Evolutionary conservation across 2,888 invertebrate genomes (phyloP), one percentile per base, ranked within the genome.

Genomic region (Athripsodes cinereus): DNA sequence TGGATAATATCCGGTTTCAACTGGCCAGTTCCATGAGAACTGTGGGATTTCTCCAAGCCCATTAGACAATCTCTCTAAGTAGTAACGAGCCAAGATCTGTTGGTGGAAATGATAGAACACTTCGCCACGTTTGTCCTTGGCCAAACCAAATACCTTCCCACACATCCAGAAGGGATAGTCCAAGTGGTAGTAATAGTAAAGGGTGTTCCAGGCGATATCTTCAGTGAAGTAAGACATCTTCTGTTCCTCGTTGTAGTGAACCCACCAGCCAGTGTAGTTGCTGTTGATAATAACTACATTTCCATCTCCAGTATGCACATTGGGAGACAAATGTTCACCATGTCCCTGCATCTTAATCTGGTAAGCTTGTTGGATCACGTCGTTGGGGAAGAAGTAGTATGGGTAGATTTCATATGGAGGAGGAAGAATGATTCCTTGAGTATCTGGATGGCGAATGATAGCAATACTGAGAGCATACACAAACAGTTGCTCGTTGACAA

Each of bases 351-450:
- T 79, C 68, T 81, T 81, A 67, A 78, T 73, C 61, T 74, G 68
- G 65, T 85, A 81, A 2, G 85, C 87, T 59, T 84, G 78, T 47
- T 82, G 78, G 69, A 90, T 82, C 60, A 87, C 79, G 67, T 87
- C 83, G 57, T 80, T 76, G 68, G 84, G 85, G 70, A 85, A 80
- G 78, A 87, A 89, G 72, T 80, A 81, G 64, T 86, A 81, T 0
- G 90, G 90, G 70, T 84, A 81, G 62, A 88, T 76, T 72, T 90
- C 90, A 67, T 88, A 87, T 55, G 84, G 76, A 52, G 88, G 83
- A 16, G 90, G 89, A 10, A 88, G 71, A 44, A 83, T 74, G 55
- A 89, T 71, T 22, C 83, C 84, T 66, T 82, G 78, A 57, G 82
- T 82, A 62, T 88, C 87, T 6, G 72, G 71, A 31, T 85, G 82